Evolutionary conservation across 2,113 vertebrate species (phyloP), one percentile per base, ranked within the genome.

Genomic region (Ctenomys sociabilis): DNA sequence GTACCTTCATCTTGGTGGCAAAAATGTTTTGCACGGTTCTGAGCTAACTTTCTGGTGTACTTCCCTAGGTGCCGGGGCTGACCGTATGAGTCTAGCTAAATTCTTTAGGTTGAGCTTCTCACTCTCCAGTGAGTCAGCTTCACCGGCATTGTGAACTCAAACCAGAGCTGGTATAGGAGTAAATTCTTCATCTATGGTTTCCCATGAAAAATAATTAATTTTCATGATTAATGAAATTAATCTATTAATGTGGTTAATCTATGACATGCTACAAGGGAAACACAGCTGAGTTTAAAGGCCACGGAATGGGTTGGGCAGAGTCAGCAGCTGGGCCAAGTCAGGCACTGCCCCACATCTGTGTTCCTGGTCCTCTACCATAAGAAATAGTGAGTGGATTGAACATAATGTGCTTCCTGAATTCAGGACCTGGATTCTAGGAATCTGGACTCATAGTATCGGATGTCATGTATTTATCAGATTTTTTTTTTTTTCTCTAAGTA

Each of bases 1-100:
- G 21, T 57, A 21, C 6, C 30, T 88, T 80, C 84, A 11, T 84
- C 57, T 59, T 83, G 14, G 45, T 87, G 37, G 40, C 19, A n/a
- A 72, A 83, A 89, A 57, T 19, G 72, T 80, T 95, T 90, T 54
- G 80, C 26, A 17, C 77, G 26, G 37, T 66, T 81, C 89, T 93
- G 63, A 35, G 9, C 9, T 83, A 77, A 83, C 10, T 32, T 73
- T 26, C 61, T 40, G 28, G 19, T 43, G 26, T 11, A 13, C 89
- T 93, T 93, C 72, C 45, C 45, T 81, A 16, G 4, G 22, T 91
- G 28, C 5, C 37, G 70, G 9, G 45, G 30, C 19, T 88, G 64
- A 84, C 40, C 14, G 4, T 73, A 85, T 78, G 6, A 45, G 72
- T 82, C 40, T 61, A 68, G 49, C 32, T 86, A 59, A 54, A 80